Conservation (phyloP, 2,113 vertebrate species). For the Brevimyrus niger region DNA sequence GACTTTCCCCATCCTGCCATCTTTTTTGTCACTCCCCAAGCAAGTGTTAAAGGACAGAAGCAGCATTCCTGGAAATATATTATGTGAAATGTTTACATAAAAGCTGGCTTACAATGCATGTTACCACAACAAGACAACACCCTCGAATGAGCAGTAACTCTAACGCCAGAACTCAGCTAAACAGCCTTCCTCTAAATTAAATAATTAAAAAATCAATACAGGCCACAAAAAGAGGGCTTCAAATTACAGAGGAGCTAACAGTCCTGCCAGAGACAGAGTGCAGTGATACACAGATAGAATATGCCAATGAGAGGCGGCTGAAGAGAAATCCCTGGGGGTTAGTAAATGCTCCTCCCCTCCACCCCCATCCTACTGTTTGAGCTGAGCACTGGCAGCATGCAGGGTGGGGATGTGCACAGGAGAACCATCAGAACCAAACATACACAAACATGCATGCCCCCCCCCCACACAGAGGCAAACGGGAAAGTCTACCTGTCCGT, state of each 20-base stretch:
- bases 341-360: neutral
- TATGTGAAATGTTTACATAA: neutral
- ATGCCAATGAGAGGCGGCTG: neutral
- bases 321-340: neutral
- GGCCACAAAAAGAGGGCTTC: neutral
- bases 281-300: neutral
- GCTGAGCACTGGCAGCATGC: neutral
- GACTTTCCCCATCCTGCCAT: neutral
- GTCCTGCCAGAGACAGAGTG: neutral
- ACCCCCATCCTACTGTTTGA: neutral
- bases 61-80: neutral
- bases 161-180: neutral
- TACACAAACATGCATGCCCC: neutral
- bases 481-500: neutral
- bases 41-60: neutral
- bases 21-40: neutral
- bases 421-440: neutral
- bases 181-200: neutral
- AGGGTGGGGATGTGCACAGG: neutral
- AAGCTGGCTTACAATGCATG: neutral
- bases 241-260: neutral
- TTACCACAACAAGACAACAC: neutral
- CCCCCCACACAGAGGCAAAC: neutral
- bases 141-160: neutral
- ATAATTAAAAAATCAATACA: neutral